Conservation (phyloP, 2,113 vertebrate genomes). For the Vimba vimba region DNA sequence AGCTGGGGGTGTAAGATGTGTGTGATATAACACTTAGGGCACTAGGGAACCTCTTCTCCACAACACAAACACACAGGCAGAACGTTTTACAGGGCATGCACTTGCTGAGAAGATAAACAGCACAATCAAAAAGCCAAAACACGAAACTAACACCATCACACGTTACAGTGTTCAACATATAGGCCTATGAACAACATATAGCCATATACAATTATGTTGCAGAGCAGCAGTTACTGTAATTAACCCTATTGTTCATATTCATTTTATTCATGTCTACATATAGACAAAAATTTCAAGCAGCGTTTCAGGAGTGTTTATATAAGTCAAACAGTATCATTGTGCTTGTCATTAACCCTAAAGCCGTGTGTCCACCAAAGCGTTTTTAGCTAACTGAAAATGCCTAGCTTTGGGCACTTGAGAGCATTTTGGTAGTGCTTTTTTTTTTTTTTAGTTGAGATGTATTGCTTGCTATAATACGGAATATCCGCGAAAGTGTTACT, state of each 20-base stretch:
- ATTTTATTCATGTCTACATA: no score
- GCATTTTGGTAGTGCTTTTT: no score
- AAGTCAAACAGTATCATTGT: no score
- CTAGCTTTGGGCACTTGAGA: no score
- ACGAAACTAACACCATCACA: not conserved
- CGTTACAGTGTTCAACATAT: not conserved
- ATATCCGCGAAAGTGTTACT: no score
- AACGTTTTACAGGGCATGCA: slow-evolving; percentile 39
- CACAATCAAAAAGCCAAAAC: slow-evolving; percentile 1
- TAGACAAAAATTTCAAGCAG: no score
- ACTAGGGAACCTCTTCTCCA: slow-evolving; percentile 42
- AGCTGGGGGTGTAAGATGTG: slow-evolving; percentile 36
- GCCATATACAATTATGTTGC: not conserved
- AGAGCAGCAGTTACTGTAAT: not conserved
- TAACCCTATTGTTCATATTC: not conserved
- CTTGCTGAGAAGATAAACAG: slow-evolving; percentile 41
- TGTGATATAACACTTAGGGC: slow-evolving; percentile 44
- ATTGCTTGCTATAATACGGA: no score
- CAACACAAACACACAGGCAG: slow-evolving; percentile 25
- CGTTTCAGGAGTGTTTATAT: no score
- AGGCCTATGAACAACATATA: not conserved
- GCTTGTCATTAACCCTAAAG: no score
- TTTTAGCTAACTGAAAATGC: no score
- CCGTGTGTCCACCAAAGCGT: no score
- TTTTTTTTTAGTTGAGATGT: no score